phyloP scores from a whole-genome alignment of 2,113 vertebrate genomes.

The Perca schrenkii region DNA sequence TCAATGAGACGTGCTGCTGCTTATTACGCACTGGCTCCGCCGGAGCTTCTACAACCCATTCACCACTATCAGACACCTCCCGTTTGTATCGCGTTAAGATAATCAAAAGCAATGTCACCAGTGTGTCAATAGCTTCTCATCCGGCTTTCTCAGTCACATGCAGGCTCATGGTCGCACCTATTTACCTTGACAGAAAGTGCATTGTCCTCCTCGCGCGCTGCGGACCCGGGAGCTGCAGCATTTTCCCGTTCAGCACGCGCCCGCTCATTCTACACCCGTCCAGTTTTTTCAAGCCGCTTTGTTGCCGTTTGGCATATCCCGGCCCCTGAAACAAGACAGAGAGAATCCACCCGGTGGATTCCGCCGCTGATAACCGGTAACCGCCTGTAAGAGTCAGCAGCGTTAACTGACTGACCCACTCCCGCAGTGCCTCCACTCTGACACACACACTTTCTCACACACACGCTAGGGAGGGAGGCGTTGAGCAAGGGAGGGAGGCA shows the following conservation, averaged over 20 bases:
- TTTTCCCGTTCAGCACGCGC: constrained; percentile 84
- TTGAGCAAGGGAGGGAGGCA: constrained; percentile 62
- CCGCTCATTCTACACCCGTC: constrained; percentile 81
- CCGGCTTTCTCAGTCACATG: constrained; percentile 32
- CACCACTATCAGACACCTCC: background rate
- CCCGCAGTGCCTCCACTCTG: constrained; percentile 72
- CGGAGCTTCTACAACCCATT: constrained; percentile 31
- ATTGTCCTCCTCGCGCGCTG: constrained; percentile 84
- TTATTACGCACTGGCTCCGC: constrained; percentile 68
- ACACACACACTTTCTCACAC: constrained; percentile 42
- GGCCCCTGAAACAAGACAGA: constrained; percentile 2
- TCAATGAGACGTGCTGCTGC: constrained; percentile 71
- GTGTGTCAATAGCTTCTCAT: constrained; percentile 36
- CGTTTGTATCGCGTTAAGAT: background rate
- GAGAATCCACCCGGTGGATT: constrained; percentile 35
- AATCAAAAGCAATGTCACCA: constrained; percentile 30
- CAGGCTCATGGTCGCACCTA: constrained; percentile 30
- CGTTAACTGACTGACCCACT: constrained; percentile 68
- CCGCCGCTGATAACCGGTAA: constrained; percentile 42
- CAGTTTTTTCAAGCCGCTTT: constrained; percentile 68
- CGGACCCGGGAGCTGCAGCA: constrained; percentile 83
- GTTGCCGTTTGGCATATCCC: constrained; percentile 73
- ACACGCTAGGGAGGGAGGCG: constrained; percentile 50
- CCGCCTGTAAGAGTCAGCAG: constrained; percentile 74
- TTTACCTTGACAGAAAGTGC: constrained; percentile 88